Evolutionary conservation across 2,888 invertebrate species (phyloP).

Genomic region (Cataglyphis albicans): DNA sequence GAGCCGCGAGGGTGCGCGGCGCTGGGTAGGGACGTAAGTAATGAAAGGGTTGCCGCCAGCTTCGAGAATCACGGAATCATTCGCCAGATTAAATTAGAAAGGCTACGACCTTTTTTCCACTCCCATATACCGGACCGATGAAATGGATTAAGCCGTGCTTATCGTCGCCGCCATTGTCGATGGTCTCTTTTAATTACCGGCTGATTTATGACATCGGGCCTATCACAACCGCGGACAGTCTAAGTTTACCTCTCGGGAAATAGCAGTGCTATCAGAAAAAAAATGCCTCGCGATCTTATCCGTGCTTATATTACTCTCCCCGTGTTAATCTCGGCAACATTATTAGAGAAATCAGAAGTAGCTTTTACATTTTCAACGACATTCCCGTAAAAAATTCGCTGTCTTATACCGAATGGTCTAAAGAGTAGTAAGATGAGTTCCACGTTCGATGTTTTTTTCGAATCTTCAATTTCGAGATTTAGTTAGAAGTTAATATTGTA

Average conservation of each 20-base stretch:
- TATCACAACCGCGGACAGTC: slow-evolving; percentile 68
- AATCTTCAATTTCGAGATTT: slow-evolving; percentile 28
- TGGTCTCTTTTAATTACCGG: slow-evolving; percentile 81
- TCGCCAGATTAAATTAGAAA: slow-evolving; percentile 86
- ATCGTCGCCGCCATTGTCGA: slow-evolving; percentile 71
- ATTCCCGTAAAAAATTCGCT: slow-evolving; percentile 20
- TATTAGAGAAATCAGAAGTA: slow-evolving; percentile 55
- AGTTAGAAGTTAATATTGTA: slow-evolving; percentile 49
- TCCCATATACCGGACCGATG: slow-evolving; percentile 63
- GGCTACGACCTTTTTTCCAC: slow-evolving; percentile 82
- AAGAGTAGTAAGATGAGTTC: slow-evolving; percentile 31
- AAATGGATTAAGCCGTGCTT: slow-evolving; percentile 82
- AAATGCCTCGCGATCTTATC: slow-evolving; percentile 42
- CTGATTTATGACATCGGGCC: slow-evolving; percentile 78
- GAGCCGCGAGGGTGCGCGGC: slow-evolving; percentile 72
- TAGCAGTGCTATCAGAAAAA: slow-evolving; percentile 50
- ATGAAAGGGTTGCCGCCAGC: slow-evolving; percentile 85
- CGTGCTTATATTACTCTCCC: slow-evolving; percentile 59
- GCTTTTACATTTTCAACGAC: slow-evolving; percentile 16
- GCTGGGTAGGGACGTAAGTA: slow-evolving; percentile 82
- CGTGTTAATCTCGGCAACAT: slow-evolving; percentile 60
- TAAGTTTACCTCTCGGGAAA: slow-evolving; percentile 65
- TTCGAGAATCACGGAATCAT: slow-evolving; percentile 86
- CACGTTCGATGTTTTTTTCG: slow-evolving; percentile 19
- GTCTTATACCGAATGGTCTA: slow-evolving; percentile 16